Percentiles rank a stretch among this genome's conserved stretches.
Conservation (phyloP, 2,113 vertebrate species). For the Sorex fumeus region DNA sequence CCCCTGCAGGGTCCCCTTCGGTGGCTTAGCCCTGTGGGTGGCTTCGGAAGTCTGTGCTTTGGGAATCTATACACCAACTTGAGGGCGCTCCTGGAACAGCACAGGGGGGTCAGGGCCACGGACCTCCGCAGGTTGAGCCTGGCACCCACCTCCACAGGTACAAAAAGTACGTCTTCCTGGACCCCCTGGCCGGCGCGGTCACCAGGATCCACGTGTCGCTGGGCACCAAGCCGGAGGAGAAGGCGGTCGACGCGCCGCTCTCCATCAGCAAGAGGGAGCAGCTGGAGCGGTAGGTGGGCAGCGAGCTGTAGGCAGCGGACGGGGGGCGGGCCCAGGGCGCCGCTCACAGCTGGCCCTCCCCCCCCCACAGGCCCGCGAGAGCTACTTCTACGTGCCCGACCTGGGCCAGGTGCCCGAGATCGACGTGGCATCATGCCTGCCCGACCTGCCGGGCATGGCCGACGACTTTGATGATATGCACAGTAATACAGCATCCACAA, state of each 20-base stretch:
- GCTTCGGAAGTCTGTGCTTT: too few relatives aligned
- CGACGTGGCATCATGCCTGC: slow-evolving; percentile 96
- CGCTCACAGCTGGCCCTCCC: background rate
- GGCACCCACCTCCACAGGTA: too few relatives aligned
- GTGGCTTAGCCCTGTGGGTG: too few relatives aligned
- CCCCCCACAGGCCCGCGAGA: slow-evolving; percentile 94
- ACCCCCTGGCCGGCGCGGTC: slow-evolving; percentile 82
- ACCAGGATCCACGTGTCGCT: slow-evolving; percentile 95
- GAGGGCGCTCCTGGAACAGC: too few relatives aligned
- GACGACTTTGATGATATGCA: slow-evolving; percentile 98
- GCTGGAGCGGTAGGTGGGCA: slow-evolving; percentile 87
- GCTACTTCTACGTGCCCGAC: slow-evolving; percentile 97
- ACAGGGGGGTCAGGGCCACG: too few relatives aligned
- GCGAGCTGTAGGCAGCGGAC: background rate
- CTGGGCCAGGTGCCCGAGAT: slow-evolving; percentile 98
- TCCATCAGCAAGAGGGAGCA: slow-evolving; percentile 96
- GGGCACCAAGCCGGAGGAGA: slow-evolving; percentile 94
- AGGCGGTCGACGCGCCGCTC: slow-evolving; percentile 90
- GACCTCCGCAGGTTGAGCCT: too few relatives aligned
- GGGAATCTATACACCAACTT: too few relatives aligned
- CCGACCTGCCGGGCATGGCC: too few relatives aligned
- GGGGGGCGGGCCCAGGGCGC: too few relatives aligned
- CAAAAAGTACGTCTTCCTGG: too few relatives aligned
- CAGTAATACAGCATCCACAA: slow-evolving; percentile 98
- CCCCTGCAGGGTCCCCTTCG: too few relatives aligned